A percentile compares a stretch with the other conserved stretches of the same genome.
Conservation (phyloP, 2,888 invertebrate genomes). For the Girardia tigrina region DNA sequence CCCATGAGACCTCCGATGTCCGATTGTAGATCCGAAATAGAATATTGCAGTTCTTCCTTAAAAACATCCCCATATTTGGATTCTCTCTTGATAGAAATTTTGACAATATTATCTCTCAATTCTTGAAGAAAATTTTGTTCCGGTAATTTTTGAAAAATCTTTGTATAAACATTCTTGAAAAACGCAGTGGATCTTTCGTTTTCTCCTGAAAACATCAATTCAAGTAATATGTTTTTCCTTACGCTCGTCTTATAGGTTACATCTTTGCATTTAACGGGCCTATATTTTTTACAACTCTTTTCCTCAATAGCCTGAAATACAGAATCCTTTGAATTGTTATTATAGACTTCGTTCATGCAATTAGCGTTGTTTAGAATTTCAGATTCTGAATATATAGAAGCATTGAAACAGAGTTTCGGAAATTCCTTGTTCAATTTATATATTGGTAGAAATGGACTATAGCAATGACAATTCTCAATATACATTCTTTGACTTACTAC, state of each 20-base stretch:
- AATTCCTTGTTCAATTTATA: conserved; percentile 26
- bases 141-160: not conserved
- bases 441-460: conserved; percentile 27
- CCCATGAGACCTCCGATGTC: conserved; percentile 42
- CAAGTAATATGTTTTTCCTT: conserved; percentile 20
- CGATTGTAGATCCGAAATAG: conserved; percentile 40
- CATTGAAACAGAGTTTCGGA: conserved; percentile 27
- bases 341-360: not conserved
- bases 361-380: conserved; percentile 25
- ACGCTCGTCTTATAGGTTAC: not conserved
- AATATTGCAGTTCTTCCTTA: conserved; percentile 27
- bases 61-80: conserved; percentile 29
- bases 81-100: not conserved
- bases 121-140: not conserved
- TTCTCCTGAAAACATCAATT: not conserved
- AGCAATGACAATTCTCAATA: conserved; percentile 20
- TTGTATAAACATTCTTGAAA: not conserved
- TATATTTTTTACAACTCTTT: not conserved
- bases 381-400: conserved; percentile 21
- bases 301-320: not conserved
- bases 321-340: not conserved
- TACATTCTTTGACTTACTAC: conserved; percentile 24
- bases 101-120: conserved; percentile 18
- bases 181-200: not conserved
- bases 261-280: conserved; percentile 11